These are phyloP conservation scores for Eulemur macaco DNA, from an alignment of 2,113 vertebrate genomes.

Conservation along the genomic window DNA sequence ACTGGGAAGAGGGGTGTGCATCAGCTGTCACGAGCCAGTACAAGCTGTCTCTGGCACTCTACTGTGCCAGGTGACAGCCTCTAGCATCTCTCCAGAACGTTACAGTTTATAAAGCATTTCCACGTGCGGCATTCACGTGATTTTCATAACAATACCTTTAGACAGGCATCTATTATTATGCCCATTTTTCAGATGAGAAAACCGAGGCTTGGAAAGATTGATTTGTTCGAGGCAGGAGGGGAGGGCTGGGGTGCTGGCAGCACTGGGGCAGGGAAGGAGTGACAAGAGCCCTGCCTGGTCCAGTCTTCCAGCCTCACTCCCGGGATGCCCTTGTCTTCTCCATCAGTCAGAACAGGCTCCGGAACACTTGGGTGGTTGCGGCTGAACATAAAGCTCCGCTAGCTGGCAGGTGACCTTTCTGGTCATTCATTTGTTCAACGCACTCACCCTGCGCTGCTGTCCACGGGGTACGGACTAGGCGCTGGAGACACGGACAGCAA, in stretches of 20 bases:
- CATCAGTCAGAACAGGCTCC: fast-evolving
- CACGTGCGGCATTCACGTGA: fast-evolving
- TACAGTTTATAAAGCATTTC: not conserved
- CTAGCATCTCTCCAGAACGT: not conserved
- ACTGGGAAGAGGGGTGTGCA: fast-evolving
- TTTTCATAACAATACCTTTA: not conserved
- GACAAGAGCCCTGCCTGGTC: not conserved
- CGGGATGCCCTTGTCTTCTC: not conserved
- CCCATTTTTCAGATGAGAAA: not conserved
- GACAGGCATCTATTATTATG: not conserved
- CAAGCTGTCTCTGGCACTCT: not conserved
- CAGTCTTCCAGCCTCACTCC: not conserved
- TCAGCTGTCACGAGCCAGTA: fast-evolving
- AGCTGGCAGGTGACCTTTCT: not conserved
- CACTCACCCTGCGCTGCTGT: not conserved
- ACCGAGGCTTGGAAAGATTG: not conserved
- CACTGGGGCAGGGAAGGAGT: not conserved
- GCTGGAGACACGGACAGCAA: not conserved
- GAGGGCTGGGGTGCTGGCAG: not conserved
- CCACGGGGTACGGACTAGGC: not conserved
- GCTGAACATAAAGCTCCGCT: not conserved
- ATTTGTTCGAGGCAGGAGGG: not conserved
- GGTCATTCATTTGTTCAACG: not conserved
- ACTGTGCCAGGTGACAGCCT: not conserved
- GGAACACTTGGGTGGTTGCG: not conserved